These are phyloP conservation scores for Carposina sasakii DNA, from an alignment of 1,140 invertebrate genomes.

Conservation along the genomic window DNA sequence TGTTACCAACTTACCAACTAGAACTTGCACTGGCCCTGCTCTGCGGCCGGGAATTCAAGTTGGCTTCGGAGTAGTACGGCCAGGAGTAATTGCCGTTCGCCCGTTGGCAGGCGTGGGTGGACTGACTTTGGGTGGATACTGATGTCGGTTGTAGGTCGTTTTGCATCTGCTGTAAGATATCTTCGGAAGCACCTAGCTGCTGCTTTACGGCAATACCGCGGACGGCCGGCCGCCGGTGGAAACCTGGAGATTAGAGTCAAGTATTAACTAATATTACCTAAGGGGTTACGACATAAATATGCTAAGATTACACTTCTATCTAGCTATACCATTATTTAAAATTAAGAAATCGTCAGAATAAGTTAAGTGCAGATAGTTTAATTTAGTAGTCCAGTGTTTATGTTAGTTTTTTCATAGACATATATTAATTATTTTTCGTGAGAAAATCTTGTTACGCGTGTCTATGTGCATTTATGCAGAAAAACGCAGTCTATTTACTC, in stretches of 20 bases:
- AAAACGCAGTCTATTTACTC: too few relatives aligned
- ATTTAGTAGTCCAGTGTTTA: too few relatives aligned
- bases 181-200: slow-evolving; percentile 83
- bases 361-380: too few relatives aligned
- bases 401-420: too few relatives aligned
- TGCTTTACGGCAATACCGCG: slow-evolving; percentile 74
- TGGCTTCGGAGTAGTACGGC: slow-evolving; percentile 77
- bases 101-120: slow-evolving; percentile 58
- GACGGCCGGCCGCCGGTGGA: slow-evolving; percentile 89
- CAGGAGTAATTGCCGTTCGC: slow-evolving; percentile 73
- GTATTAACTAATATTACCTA: too few relatives aligned
- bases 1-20: slow-evolving; percentile 46
- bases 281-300: too few relatives aligned
- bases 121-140: slow-evolving; percentile 47
- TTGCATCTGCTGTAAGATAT: slow-evolving; percentile 87
- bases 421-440: too few relatives aligned
- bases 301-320: too few relatives aligned
- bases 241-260: slow-evolving; percentile 67
- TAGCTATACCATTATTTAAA: too few relatives aligned
- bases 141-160: slow-evolving; percentile 77
- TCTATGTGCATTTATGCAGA: too few relatives aligned
- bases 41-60: slow-evolving; percentile 61
- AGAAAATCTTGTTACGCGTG: too few relatives aligned
- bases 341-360: too few relatives aligned
- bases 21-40: slow-evolving; percentile 49